Base-by-base conservation (phyloP, 2,888 invertebrate species). In the Copidosoma aretas region DNA sequence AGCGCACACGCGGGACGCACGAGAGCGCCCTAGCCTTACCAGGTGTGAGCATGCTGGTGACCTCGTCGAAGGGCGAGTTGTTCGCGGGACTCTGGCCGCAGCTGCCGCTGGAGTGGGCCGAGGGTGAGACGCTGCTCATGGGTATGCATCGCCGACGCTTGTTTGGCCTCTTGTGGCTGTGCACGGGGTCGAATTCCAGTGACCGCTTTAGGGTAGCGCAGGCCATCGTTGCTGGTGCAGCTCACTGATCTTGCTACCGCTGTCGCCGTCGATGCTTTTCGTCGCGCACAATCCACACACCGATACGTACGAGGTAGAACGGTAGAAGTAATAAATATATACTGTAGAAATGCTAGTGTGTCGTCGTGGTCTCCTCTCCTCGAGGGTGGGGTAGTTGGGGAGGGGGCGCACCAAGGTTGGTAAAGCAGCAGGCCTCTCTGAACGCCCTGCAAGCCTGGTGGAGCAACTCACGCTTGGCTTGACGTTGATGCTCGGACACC, bases 201-300 rank as follows among this genome's bases (percentile, higher is more conserved):
- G 93, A 92, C 85, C 97, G 90, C 89, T 97, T 97, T 76, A 97
- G 89, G 81, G 97, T 97, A 86, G 97, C 97, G 89, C 97, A 97
- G 89, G 97, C 97, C 97, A 98, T 98, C 88, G 15, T 53, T 32
- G 49, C 43, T 41, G 41, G 57, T 52, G 43, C n/a, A n/a, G n/a
- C 21, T 63, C 68, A 68, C 70, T 64, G 67, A 73, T 68, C 75
- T 72, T 72, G 74, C 73, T 74, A 75, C 77, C 73, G 71, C 71
- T 41, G 57, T 25, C 51, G 32, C 54, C 56, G 24, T 17, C 21
- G 43, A 25, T 19, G 41, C 58, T 60, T 14, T 49, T 32, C 32
- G 32, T 32, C 32, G 32, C 4, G 8, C 32, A 32, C 32, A 3
- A 8, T 32, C 32, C 32, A 32, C 32, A 32, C 32, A 32, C 32